Conservation (phyloP, 2,113 vertebrate species). For the Microcebus ravelobensis region DNA sequence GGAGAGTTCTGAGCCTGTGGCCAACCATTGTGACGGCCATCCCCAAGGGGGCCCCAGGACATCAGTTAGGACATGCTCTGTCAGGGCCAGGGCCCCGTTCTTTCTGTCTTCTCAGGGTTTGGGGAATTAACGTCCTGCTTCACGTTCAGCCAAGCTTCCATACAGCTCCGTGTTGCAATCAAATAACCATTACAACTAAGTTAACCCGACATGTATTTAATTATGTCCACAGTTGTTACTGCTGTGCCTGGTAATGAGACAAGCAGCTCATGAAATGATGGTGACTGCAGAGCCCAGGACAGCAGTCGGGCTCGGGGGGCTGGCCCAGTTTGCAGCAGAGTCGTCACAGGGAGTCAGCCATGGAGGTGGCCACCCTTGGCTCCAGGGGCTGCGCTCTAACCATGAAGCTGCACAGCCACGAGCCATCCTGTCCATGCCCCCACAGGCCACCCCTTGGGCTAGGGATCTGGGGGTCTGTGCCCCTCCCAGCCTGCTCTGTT, state of each 20-base stretch:
- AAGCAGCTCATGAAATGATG: not conserved
- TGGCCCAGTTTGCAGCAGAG: not conserved
- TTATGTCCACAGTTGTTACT: not conserved
- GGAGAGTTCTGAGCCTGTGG: not conserved
- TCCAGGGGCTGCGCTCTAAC: not conserved
- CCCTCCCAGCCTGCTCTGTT: not conserved
- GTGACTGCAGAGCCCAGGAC: not conserved
- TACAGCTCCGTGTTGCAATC: not conserved
- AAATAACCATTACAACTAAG: not conserved
- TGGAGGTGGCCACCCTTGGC: too few species aligned
- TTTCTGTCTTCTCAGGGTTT: not conserved
- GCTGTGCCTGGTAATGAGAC: not conserved
- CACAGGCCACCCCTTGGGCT: not conserved
- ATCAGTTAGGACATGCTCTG: not conserved
- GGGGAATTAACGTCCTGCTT: not conserved
- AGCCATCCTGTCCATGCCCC: not conserved
- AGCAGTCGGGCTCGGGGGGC: too few species aligned
- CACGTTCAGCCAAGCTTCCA: not conserved
- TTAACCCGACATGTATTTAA: not conserved
- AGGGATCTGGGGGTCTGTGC: not conserved
- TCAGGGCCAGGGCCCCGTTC: not conserved
- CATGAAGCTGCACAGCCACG: fast-evolving
- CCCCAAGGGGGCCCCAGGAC: not conserved
- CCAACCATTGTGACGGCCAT: fast-evolving
- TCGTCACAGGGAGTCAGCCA: not conserved